Conservation (phyloP, 2,113 vertebrate genomes). For the Mesembrinibis cayennensis region DNA sequence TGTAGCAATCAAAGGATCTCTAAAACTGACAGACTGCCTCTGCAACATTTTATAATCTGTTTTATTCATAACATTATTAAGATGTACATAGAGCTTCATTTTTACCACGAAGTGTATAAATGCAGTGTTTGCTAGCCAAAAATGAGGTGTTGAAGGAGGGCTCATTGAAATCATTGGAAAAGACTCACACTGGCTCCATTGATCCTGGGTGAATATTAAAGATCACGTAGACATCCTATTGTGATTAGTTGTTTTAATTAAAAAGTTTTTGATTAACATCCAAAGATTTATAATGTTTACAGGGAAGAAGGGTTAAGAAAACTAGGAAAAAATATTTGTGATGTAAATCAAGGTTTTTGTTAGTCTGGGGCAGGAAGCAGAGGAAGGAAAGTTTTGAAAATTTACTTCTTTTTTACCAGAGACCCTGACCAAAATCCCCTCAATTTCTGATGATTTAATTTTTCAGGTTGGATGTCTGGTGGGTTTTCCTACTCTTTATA, state of each 20-base stretch:
- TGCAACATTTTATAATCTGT: background rate
- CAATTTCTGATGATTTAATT: fast-evolving
- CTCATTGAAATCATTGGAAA: background rate
- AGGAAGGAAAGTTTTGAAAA: background rate
- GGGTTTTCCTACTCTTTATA: background rate
- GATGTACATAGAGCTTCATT: background rate
- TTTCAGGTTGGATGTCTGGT: background rate
- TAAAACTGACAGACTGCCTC: background rate
- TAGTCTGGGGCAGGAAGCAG: background rate
- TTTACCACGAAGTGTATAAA: background rate
- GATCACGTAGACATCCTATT: background rate
- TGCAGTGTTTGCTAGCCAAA: background rate
- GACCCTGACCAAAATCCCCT: background rate
- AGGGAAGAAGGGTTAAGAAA: background rate
- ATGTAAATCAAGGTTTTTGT: background rate
- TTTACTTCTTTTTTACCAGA: background rate
- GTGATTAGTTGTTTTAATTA: background rate
- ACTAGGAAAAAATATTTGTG: background rate
- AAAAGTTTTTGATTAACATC: background rate
- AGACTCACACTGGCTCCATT: background rate
- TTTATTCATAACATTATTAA: background rate
- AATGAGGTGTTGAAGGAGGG: background rate
- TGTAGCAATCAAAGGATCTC: background rate
- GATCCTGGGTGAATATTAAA: background rate
- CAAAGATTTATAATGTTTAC: background rate